These are phyloP conservation scores for Diaperis boleti DNA, from an alignment of 2,888 invertebrate species.

Conservation along the genomic window DNA sequence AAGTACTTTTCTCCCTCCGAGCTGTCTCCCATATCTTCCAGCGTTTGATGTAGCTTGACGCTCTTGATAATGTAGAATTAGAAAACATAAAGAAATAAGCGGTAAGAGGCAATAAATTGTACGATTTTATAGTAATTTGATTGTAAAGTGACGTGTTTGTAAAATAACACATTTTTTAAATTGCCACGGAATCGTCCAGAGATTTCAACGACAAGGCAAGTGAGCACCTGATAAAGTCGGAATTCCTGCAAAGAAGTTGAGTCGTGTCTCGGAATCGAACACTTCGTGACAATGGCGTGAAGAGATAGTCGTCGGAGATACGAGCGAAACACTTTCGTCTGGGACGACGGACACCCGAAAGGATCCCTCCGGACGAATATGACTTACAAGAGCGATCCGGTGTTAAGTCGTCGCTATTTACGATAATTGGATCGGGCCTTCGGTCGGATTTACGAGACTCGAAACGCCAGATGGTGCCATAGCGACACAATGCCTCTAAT, in stretches of 20 bases:
- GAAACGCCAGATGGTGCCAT: slow-evolving; percentile 26
- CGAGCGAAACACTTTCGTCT: slow-evolving; percentile 31
- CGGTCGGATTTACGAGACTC: slow-evolving; percentile 22
- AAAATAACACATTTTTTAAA: no score
- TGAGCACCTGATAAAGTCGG: slow-evolving; percentile 43
- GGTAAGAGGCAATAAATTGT: no score
- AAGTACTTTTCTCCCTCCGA: no score
- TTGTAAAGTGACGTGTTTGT: no score
- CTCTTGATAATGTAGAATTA: no score
- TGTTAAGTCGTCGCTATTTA: slow-evolving; percentile 25
- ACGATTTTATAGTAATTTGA: no score
- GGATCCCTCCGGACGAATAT: slow-evolving; percentile 18
- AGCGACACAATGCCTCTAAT: slow-evolving; percentile 36
- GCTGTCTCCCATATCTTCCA: no score
- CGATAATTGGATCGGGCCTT: slow-evolving; percentile 29
- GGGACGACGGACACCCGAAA: slow-evolving; percentile 4
- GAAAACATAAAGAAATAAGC: no score
- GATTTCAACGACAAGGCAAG: slow-evolving; percentile 48
- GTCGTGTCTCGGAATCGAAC: slow-evolving; percentile 49
- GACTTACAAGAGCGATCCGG: slow-evolving; percentile 24
- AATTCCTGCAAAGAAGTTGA: slow-evolving; percentile 47
- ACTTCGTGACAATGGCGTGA: slow-evolving; percentile 49
- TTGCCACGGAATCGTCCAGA: slow-evolving; percentile 22
- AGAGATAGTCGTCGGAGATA: slow-evolving; percentile 48
- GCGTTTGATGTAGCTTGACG: no score